Conservation (phyloP, 2,888 invertebrate genomes). For the Aphelenchoides bicaudatus region DNA sequence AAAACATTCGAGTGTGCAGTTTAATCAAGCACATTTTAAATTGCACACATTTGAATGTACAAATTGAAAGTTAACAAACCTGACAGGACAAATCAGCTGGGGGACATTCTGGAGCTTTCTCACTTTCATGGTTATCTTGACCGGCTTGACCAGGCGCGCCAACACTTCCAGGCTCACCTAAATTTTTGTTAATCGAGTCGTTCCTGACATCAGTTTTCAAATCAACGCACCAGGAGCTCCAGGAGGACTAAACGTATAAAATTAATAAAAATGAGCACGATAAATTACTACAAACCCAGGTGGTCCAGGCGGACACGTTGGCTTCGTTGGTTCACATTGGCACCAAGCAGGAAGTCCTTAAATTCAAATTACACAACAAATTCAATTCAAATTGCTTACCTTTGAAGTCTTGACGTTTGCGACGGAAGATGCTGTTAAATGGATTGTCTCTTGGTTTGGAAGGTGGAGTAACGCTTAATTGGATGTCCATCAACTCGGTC, state of each 20-base stretch:
- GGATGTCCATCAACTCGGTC: conserved; percentile 57
- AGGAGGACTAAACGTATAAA: conserved; percentile 20
- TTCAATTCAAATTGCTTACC: no score
- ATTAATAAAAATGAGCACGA: neutral
- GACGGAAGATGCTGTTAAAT: conserved; percentile 52
- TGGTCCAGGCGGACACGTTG: conserved; percentile 39
- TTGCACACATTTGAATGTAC: no score
- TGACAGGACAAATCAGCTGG: conserved; percentile 1
- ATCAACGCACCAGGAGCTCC: conserved; percentile 45
- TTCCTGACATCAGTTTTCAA: neutral
- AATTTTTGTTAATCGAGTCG: conserved; percentile 43
- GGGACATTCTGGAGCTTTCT: conserved; percentile 11
- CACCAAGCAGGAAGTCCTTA: conserved; percentile 57
- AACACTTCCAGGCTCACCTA: conserved; percentile 38
- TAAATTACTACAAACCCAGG: conserved; percentile 13
- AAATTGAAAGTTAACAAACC: no score
- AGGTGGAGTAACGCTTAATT: conserved; percentile 38
- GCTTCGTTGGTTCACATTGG: conserved; percentile 56
- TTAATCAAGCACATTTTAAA: no score
- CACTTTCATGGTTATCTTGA: conserved; percentile 17
- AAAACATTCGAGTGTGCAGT: no score
- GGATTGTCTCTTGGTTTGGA: conserved; percentile 40
- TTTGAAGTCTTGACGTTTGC: conserved; percentile 30
- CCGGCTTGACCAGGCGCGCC: conserved; percentile 50
- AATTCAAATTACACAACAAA: conserved; percentile 37